Base-by-base conservation (phyloP, 1,140 invertebrate genomes). In the Drosophila sproati region DNA sequence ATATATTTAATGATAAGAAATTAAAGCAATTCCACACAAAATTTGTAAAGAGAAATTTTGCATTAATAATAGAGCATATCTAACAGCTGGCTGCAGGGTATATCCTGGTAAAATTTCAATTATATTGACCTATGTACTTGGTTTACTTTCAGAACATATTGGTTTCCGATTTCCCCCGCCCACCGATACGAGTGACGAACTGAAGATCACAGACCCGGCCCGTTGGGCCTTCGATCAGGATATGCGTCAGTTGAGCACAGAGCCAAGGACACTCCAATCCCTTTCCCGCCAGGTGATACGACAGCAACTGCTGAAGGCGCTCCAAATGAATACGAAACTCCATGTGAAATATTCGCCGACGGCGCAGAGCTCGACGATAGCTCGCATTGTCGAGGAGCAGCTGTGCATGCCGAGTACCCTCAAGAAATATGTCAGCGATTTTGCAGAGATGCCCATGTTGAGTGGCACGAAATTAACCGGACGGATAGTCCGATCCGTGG, bases 391-490 rank as follows among this genome's bases (percentile, higher is more conserved):
- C 5, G 78, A 91, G 31, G 79, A 89, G 43, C 5, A 71, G 48
- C 63, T 87, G 62, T 64, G 73, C 48, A 75, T 92, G 37, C 91
- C 91, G 3, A 55, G 31, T 20, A 69, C 70, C 4, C 39, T 92
- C 5, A 90, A 92, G 61, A 62, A 48, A 54, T 92, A 86, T 64
- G 62, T 92, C 28, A 77, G 74, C 50, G 75, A 92, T 6, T 92
- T 82, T 57, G 50, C 70, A 20, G 91, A 92, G 35, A 52, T 91
- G 62, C 63, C 89, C 4, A 54, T 10, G 8, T 50, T 91, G n/a
- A 37, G 41, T 37, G 56, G 48, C 7, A 37, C 47, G 2, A 63
- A 79, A 12, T 39, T 7, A 3, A 4, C 28, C 47, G 28, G 28
- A 28, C 62, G 34, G 5, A 28, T 64, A 12, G 29, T 78, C 34